Base-by-base conservation (phyloP, 64 coral and sea anemone genomes). In the Actinia equina region DNA sequence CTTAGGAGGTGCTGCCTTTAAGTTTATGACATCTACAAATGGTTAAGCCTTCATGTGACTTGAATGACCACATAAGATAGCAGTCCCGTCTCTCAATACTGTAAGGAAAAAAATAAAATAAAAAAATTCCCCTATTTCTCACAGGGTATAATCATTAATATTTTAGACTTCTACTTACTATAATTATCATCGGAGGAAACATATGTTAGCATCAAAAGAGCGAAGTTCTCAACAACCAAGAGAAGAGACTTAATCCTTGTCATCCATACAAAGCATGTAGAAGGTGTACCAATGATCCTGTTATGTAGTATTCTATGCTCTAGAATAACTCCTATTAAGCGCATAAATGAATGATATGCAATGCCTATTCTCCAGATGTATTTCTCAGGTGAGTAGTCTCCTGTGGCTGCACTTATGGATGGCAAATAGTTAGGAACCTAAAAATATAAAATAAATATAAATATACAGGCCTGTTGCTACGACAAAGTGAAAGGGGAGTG, bases 361-460 rank as follows among this genome's bases (percentile, higher is more conserved):
- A 99, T 93, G 70, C 85, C 88, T 49, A 95, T 86, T 59, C 91
- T 91, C 97, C 97, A 99, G 69, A 99, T 99, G 80, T 95, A 99
- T 22, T 87, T 92, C 49, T 99, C 92, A 54, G 97, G 97, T 59
- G 85, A 86, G 52, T 90, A 85, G 54, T 88, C 97, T 84, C 97
- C 97, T 46, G 89, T 99, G 41, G 91, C 93, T 45, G 97, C 91
- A 92, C 97, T 99, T 83, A 99, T 89, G 18, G 97, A 99, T 42
- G 97, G 97, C 43, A 99, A 63, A 64, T 93, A 99, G 46, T 99
- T 99, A 56, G 90, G 80, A 83, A 99, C 97, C 97, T 99, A 88
- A 18, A 67, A 91, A 45, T 5, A 63, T 37, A 37, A 37, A 37
- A 37, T 37, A 37, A 37, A 37, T 37, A 37, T 37, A 37, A 37